Conservation (phyloP, 2,113 vertebrate species). For the Daphoenositta chrysoptera region DNA sequence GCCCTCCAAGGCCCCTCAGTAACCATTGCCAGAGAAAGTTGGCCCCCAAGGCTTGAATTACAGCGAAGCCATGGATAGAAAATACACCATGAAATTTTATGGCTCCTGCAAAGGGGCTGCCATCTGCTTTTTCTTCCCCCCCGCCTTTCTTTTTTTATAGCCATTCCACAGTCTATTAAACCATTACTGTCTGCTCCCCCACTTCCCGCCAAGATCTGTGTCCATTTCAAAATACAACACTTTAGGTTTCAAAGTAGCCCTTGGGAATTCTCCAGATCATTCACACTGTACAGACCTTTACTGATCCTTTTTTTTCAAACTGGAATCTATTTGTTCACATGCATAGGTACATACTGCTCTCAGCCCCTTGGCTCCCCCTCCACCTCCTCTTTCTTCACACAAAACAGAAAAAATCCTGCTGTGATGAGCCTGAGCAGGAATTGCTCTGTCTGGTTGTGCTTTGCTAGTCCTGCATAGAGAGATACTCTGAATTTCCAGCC, state of each 20-base stretch:
- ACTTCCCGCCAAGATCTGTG: conserved; percentile 41
- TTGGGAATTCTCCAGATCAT: background rate
- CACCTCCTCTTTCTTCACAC: background rate
- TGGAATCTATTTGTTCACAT: background rate
- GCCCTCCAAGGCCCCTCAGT: conserved; percentile 1
- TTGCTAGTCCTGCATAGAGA: background rate
- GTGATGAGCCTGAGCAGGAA: background rate
- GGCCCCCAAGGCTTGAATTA: conserved; percentile 79
- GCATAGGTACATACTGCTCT: background rate
- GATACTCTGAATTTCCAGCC: background rate
- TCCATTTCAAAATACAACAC: conserved; percentile 15
- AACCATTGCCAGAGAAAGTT: conserved; percentile 59
- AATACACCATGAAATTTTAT: conserved; percentile 93
- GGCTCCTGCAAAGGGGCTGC: conserved; percentile 78
- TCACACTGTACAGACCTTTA: background rate
- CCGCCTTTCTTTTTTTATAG: background rate
- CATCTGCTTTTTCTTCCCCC: conserved; percentile 79
- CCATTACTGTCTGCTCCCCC: conserved; percentile 47
- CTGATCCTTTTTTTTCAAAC: background rate
- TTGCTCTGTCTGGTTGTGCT: background rate
- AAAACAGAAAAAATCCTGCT: background rate
- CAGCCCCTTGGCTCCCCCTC: background rate
- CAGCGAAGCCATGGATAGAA: conserved; percentile 88
- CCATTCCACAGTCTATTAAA: conserved; percentile 59
- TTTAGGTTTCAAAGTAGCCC: conserved; percentile 6